These are phyloP conservation scores for Lathronympha strigana DNA, from an alignment of 2,888 invertebrate species.

Conservation along the genomic window DNA sequence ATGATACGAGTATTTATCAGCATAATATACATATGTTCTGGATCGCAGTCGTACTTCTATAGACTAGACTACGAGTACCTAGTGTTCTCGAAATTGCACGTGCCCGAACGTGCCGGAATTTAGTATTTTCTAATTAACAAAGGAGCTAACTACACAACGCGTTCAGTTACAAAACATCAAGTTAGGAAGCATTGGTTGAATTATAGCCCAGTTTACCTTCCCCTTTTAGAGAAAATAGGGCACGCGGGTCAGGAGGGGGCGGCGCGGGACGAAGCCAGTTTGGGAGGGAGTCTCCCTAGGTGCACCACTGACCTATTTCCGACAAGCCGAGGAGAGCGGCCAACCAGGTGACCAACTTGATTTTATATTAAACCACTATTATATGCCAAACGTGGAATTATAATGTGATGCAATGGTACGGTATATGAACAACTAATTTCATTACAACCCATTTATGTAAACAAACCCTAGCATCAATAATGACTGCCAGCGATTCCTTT, in stretches of 20 bases:
- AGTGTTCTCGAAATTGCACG: too few species aligned
- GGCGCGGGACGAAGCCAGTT: constrained; percentile 49
- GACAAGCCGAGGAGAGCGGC: constrained; percentile 45
- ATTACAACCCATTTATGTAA: neutral
- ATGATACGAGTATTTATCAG: too few species aligned
- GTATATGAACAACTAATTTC: neutral
- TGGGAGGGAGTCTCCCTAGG: constrained; percentile 61
- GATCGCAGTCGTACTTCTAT: too few species aligned
- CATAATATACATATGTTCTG: too few species aligned
- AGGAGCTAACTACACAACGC: neutral
- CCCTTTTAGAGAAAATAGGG: constrained; percentile 41
- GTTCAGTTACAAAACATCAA: constrained; percentile 6
- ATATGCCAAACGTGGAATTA: neutral
- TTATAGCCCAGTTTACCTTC: constrained; percentile 47
- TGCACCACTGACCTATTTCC: constrained; percentile 80
- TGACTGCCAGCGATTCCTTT: constrained; percentile 24
- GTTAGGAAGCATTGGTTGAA: constrained; percentile 17
- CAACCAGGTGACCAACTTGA: constrained; percentile 46
- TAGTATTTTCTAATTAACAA: too few species aligned
- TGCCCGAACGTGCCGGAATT: too few species aligned
- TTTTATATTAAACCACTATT: neutral
- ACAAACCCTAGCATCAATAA: neutral
- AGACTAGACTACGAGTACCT: too few species aligned
- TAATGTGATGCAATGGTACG: neutral
- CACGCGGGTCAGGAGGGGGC: constrained; percentile 46